A percentile compares a stretch with the other conserved stretches of the same genome.
phyloP scores from a whole-genome alignment of 2,797 vertebrate genomes.

The Centropyge bicolor region DNA sequence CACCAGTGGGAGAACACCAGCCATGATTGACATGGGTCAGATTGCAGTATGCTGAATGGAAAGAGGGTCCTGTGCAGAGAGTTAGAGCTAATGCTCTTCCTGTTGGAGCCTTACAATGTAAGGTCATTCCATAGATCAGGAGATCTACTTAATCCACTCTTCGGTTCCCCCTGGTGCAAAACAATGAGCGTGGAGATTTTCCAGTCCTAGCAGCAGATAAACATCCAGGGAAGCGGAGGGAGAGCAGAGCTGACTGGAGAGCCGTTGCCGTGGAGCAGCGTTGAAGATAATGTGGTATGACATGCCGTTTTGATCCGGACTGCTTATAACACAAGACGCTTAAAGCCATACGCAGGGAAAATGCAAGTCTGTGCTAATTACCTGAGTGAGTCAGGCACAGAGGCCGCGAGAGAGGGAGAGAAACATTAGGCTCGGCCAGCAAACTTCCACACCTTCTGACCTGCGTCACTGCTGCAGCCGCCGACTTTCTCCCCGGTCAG shows the following conservation, averaged over 20 bases:
- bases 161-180: slow-evolving; percentile 65
- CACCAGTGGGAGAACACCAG: slow-evolving; percentile 36
- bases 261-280: slow-evolving; percentile 55
- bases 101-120: slow-evolving; percentile 50
- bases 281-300: slow-evolving; percentile 77
- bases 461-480: slow-evolving; percentile 42
- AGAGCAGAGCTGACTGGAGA: slow-evolving; percentile 65
- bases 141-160: slow-evolving; percentile 73
- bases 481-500: slow-evolving; percentile 32
- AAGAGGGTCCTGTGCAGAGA: slow-evolving; percentile 35
- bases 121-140: slow-evolving; percentile 72
- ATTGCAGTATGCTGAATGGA: slow-evolving; percentile 49
- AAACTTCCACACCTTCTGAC: slow-evolving; percentile 71
- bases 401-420: slow-evolving; percentile 22
- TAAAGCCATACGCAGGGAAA: slow-evolving; percentile 69
- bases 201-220: slow-evolving; percentile 77
- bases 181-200: slow-evolving; percentile 71
- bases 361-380: slow-evolving; percentile 78
- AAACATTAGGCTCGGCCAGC: slow-evolving; percentile 49
- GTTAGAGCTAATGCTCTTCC: slow-evolving; percentile 57
- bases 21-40: slow-evolving; percentile 44
- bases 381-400: slow-evolving; percentile 59
- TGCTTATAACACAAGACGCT: slow-evolving; percentile 73
- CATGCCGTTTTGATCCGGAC: slow-evolving; percentile 77
- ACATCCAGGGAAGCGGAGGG: slow-evolving; percentile 71